Percentiles rank a stretch among this genome's conserved stretches.
phyloP scores from a whole-genome alignment of 2,888 invertebrate genomes.

The Dioctria linearis region DNA sequence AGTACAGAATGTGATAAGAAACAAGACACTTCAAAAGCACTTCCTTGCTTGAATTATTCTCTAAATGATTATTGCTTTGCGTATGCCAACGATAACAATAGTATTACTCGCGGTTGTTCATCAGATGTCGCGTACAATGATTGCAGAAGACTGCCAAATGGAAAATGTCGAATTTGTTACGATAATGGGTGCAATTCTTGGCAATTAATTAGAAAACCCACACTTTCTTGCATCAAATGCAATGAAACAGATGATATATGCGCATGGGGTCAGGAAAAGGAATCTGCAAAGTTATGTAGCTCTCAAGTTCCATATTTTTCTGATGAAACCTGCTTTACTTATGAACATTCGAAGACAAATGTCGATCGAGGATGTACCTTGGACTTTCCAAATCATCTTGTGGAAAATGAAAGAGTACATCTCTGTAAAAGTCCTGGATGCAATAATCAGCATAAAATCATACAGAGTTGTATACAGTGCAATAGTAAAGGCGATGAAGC shows the following conservation, averaged over 20 bases:
- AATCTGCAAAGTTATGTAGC: slow-evolving; percentile 42
- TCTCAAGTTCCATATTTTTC: slow-evolving; percentile 51
- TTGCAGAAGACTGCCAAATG: slow-evolving; percentile 61
- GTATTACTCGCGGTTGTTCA: slow-evolving; percentile 65
- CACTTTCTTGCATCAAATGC: slow-evolving; percentile 59
- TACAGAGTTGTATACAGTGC: slow-evolving; percentile 47
- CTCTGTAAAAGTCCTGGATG: slow-evolving; percentile 44
- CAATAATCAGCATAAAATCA: slow-evolving; percentile 24
- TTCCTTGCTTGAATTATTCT: background rate
- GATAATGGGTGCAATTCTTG: slow-evolving; percentile 63
- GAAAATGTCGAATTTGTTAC: slow-evolving; percentile 62
- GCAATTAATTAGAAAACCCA: slow-evolving; percentile 47
- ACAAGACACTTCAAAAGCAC: background rate
- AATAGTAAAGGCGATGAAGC: slow-evolving; percentile 1
- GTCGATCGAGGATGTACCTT: slow-evolving; percentile 60
- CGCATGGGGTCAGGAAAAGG: slow-evolving; percentile 49
- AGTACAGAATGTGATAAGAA: background rate
- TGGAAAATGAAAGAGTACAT: background rate
- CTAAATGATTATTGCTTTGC: slow-evolving; percentile 21
- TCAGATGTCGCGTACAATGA: slow-evolving; percentile 63
- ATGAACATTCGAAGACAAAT: slow-evolving; percentile 45
- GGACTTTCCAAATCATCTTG: slow-evolving; percentile 51
- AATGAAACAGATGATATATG: slow-evolving; percentile 49
- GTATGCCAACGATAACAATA: slow-evolving; percentile 38
- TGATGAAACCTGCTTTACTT: slow-evolving; percentile 58